phyloP scores from a whole-genome alignment of 2,113 vertebrate genomes.

The Marmota monax region DNA sequence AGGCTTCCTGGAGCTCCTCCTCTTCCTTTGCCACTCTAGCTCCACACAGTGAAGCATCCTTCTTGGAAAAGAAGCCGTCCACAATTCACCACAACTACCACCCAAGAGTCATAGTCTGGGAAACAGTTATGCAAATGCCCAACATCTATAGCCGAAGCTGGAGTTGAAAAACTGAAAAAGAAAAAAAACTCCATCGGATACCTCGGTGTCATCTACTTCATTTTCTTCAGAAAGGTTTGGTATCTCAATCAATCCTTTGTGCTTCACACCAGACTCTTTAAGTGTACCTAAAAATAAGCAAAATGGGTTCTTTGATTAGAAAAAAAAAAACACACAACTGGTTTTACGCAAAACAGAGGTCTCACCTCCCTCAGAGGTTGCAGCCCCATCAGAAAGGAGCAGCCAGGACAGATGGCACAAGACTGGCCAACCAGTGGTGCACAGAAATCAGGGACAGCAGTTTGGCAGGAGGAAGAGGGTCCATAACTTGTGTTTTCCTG shows the following conservation, averaged over 20 bases:
- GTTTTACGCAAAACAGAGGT: background rate
- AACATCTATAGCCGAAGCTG: background rate
- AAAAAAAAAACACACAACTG: constrained; percentile 40
- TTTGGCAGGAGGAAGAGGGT: background rate
- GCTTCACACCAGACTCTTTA: constrained; percentile 87
- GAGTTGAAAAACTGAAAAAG: background rate
- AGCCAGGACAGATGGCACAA: too few relatives aligned
- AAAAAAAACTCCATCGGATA: constrained; percentile 64
- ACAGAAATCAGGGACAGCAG: too few relatives aligned
- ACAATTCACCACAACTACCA: background rate
- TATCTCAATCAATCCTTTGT: constrained; percentile 88
- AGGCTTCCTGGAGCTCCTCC: background rate
- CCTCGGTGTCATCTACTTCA: constrained; percentile 87
- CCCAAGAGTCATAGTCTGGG: background rate
- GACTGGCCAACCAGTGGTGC: too few relatives aligned
- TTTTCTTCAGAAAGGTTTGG: constrained; percentile 89
- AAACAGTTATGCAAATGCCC: background rate
- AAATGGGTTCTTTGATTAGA: constrained; percentile 79
- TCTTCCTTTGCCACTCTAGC: background rate
- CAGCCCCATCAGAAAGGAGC: too few relatives aligned
- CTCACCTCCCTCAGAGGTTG: background rate
- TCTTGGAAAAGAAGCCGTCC: background rate
- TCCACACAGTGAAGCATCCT: background rate
- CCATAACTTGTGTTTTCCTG: background rate
- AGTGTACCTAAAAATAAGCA: constrained; percentile 87